These are phyloP conservation scores for Neogobius melanostomus DNA, from an alignment of 2,113 vertebrate species.

Conservation along the genomic window DNA sequence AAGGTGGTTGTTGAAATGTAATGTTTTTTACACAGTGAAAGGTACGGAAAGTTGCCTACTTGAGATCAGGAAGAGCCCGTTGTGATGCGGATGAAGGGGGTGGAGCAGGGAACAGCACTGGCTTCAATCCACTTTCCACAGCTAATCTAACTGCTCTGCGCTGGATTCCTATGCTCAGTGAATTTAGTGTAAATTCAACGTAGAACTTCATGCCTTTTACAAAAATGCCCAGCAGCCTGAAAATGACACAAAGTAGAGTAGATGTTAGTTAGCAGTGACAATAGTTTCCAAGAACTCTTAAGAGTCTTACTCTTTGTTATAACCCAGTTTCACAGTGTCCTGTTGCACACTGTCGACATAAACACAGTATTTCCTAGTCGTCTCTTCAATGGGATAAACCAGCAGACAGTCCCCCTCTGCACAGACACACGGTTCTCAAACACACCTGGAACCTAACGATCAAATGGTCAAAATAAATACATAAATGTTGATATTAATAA, in stretches of 20 bases:
- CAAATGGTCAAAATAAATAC: neutral
- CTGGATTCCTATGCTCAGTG: conserved; percentile 77
- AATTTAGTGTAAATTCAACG: conserved; percentile 87
- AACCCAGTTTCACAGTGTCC: conserved; percentile 85
- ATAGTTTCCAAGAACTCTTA: neutral
- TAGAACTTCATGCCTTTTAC: conserved; percentile 80
- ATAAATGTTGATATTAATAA: too few relatives aligned
- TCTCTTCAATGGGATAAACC: conserved; percentile 31
- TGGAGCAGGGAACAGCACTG: conserved; percentile 63
- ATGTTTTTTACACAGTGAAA: neutral
- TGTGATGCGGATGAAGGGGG: neutral
- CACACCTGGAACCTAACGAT: conserved; percentile 84
- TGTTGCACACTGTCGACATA: conserved; percentile 85
- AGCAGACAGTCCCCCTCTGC: conserved; percentile 84
- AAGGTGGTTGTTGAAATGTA: neutral
- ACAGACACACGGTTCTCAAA: conserved; percentile 90
- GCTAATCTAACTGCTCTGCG: conserved; percentile 79
- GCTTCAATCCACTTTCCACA: conserved; percentile 21
- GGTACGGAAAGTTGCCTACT: conserved; percentile 39
- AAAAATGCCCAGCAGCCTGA: conserved; percentile 80
- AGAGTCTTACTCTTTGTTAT: conserved; percentile 79
- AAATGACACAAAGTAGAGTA: neutral
- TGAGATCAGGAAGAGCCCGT: conserved; percentile 5
- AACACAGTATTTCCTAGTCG: conserved; percentile 78
- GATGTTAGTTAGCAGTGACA: neutral